A percentile compares a stretch with the other conserved stretches of the same genome.
These are phyloP conservation scores for Hirtodrosophila trivittata DNA, from an alignment of 2,888 invertebrate genomes.

Conservation along the genomic window DNA sequence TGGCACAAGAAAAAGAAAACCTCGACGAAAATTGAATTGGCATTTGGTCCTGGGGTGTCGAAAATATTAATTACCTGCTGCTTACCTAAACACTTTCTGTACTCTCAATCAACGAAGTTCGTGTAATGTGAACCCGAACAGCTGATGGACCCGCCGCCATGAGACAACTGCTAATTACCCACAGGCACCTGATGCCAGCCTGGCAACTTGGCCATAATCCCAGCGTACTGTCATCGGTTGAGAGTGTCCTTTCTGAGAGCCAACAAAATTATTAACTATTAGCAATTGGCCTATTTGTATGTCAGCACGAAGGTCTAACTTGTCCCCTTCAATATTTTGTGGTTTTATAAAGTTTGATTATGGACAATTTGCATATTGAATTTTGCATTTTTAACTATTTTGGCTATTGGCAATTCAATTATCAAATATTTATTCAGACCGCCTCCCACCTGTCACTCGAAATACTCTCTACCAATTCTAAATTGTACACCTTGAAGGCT, in stretches of 20 bases:
- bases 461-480: not conserved
- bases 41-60: constrained; percentile 15
- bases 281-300: constrained; percentile 30
- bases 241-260: not conserved
- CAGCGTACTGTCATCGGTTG: not conserved
- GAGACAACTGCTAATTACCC: constrained; percentile 33
- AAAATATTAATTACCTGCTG: constrained; percentile 64
- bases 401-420: constrained; percentile 18
- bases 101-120: constrained; percentile 13
- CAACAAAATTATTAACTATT: constrained; percentile 46
- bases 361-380: not conserved
- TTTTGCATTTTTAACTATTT: constrained; percentile 44
- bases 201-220: constrained; percentile 5
- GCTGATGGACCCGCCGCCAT: constrained; percentile 39
- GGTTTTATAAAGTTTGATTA: constrained; percentile 16
- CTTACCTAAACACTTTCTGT: constrained; percentile 42
- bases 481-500: too few species aligned
- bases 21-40: constrained; percentile 2
- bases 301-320: too few species aligned
- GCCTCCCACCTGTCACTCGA: constrained; percentile 6
- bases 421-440: constrained; percentile 44
- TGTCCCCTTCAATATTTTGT: not conserved
- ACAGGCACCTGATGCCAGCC: constrained; percentile 6
- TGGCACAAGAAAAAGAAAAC: too few species aligned
- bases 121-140: constrained; percentile 56